Evolutionary conservation across 2,797 vertebrate species (phyloP).

Genomic region (Myripristis murdjan): DNA sequence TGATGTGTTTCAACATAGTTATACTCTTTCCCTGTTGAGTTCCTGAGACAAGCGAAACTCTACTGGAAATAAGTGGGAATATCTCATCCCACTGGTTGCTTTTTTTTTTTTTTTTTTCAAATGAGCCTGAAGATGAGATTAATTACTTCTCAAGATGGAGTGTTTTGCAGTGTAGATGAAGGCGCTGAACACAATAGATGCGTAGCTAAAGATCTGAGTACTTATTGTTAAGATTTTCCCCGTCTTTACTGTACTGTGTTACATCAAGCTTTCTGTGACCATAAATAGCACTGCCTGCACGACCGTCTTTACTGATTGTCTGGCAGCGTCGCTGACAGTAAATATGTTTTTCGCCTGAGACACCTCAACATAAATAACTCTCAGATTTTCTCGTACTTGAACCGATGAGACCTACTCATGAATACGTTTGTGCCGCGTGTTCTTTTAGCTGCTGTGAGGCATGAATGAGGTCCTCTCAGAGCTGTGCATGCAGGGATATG

Average conservation of each 20-base stretch:
- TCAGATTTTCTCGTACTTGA: slow-evolving; percentile 20
- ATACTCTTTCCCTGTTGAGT: too few relatives aligned
- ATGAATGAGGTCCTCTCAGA: slow-evolving; percentile 20
- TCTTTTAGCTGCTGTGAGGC: too few relatives aligned
- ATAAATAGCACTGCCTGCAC: not conserved
- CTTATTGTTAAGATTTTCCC: not conserved
- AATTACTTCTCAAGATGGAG: too few relatives aligned
- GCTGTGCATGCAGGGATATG: slow-evolving; percentile 22
- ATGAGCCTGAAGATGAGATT: too few relatives aligned
- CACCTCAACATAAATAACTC: slow-evolving; percentile 9
- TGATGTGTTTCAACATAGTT: too few relatives aligned
- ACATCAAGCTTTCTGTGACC: not conserved
- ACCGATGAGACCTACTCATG: slow-evolving; percentile 13
- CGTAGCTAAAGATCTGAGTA: too few relatives aligned
- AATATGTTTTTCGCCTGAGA: not conserved
- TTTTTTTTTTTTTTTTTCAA: too few relatives aligned
- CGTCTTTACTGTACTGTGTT: not conserved
- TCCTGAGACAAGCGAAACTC: too few relatives aligned
- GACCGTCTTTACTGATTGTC: not conserved
- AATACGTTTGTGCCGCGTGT: slow-evolving; percentile 1
- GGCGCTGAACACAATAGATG: not conserved
- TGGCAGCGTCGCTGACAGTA: not conserved
- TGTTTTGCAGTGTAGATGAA: slow-evolving; percentile 11
- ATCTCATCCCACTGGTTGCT: too few relatives aligned
- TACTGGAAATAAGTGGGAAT: too few relatives aligned